phyloP scores from a whole-genome alignment of 2,888 invertebrate genomes.

The Candidula unifasciata region DNA sequence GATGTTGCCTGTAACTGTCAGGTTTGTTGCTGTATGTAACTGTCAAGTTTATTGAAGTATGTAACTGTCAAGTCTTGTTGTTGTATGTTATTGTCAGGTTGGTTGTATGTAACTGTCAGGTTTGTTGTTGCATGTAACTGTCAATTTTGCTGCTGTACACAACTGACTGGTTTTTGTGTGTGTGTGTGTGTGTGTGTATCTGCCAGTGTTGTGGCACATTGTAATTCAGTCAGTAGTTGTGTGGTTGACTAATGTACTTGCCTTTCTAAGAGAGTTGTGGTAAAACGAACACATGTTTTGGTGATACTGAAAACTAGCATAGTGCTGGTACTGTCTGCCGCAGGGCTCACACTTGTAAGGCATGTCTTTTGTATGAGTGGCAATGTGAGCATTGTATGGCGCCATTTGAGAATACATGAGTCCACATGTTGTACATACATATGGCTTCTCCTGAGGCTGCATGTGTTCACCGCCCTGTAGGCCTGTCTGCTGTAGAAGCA shows the following conservation, averaged over 20 bases:
- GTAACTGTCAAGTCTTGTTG: too few relatives aligned
- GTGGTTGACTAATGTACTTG: constrained; percentile 12
- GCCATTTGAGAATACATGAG: constrained; percentile 60
- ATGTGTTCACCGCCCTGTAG: constrained; percentile 60
- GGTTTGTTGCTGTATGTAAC: too few relatives aligned
- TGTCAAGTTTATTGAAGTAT: too few relatives aligned
- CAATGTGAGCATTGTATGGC: constrained; percentile 42
- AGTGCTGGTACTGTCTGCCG: constrained; percentile 43
- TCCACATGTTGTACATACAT: constrained; percentile 67
- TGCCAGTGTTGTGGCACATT: neutral
- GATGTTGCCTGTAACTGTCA: too few relatives aligned
- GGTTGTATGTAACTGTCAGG: too few relatives aligned
- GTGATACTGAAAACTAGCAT: constrained; percentile 42
- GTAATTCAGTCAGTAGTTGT: neutral
- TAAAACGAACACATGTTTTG: constrained; percentile 45
- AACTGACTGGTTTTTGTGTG: too few relatives aligned
- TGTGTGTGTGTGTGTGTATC: too few relatives aligned
- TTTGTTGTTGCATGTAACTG: too few relatives aligned
- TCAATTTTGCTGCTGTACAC: too few relatives aligned
- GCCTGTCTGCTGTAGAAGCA: constrained; percentile 50
- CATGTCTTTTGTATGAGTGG: constrained; percentile 37
- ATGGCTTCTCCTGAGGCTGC: constrained; percentile 59
- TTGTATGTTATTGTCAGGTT: too few relatives aligned
- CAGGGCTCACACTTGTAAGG: constrained; percentile 48
- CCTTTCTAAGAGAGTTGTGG: constrained; percentile 28